Evolutionary conservation across 2,888 invertebrate genomes (phyloP).

Genomic region (Athripsodes cinereus): DNA sequence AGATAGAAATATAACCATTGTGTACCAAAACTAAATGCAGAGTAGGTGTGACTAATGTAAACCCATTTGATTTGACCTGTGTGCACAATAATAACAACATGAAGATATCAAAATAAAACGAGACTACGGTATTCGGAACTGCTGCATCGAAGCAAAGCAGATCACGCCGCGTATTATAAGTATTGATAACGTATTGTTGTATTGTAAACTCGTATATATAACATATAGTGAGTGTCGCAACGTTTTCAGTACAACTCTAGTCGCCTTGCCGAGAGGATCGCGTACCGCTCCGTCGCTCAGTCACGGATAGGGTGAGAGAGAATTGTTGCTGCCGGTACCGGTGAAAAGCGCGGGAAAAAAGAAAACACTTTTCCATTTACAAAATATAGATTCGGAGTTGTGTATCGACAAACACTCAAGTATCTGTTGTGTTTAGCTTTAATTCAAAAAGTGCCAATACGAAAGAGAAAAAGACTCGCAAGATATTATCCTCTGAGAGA

Average conservation of each 20-base stretch:
- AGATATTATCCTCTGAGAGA: too few relatives aligned
- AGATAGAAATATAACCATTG: too few relatives aligned
- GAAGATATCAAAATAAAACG: too few relatives aligned
- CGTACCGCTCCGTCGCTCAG: constrained; percentile 40
- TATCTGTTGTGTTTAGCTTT: background rate
- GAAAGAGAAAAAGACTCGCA: background rate
- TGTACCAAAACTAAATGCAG: too few relatives aligned
- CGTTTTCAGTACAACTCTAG: constrained; percentile 51
- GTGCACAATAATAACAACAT: too few relatives aligned
- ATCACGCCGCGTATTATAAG: background rate
- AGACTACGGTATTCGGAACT: too few relatives aligned
- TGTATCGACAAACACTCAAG: too few relatives aligned
- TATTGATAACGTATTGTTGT: background rate
- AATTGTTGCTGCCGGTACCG: constrained; percentile 14
- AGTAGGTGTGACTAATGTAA: too few relatives aligned
- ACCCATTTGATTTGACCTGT: too few relatives aligned
- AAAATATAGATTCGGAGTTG: too few relatives aligned
- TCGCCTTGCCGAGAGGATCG: constrained; percentile 53
- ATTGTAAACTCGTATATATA: constrained; percentile 5
- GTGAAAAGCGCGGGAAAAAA: constrained; percentile 21
- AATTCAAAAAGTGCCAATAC: background rate
- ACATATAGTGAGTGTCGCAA: constrained; percentile 7
- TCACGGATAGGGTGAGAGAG: constrained; percentile 54
- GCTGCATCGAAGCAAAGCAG: background rate
- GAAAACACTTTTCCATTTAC: too few relatives aligned